Conservation (phyloP, 2,797 vertebrate species). For the Gorsachius magnificus region DNA sequence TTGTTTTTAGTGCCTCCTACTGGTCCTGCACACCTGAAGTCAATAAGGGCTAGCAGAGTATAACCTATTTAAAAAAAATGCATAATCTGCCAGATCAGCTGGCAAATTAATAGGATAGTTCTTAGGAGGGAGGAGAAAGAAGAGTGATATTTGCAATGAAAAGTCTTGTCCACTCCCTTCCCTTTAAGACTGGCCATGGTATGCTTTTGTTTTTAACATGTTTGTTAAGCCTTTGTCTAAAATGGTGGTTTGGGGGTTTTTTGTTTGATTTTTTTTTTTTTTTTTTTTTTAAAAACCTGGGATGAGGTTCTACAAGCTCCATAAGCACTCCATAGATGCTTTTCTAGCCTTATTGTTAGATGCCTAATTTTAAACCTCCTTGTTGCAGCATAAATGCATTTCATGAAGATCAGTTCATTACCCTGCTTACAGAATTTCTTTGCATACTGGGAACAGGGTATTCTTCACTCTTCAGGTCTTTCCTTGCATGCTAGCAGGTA, state of each 20-base stretch:
- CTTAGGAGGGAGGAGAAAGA: background rate
- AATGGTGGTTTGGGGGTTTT: background rate
- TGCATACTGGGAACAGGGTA: background rate
- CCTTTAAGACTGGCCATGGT: background rate
- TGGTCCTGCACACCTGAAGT: background rate
- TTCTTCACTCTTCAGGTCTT: background rate
- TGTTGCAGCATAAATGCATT: background rate
- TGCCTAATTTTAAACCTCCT: background rate
- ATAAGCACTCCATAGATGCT: background rate
- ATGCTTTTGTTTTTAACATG: background rate
- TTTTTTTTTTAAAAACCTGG: background rate
- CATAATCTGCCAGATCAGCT: background rate
- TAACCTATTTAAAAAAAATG: background rate
- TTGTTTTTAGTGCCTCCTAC: background rate
- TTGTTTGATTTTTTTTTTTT: too few relatives aligned
- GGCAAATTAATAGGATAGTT: background rate
- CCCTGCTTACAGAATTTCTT: background rate
- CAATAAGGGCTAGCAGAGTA: background rate
- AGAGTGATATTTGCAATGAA: background rate
- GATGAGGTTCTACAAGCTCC: background rate
- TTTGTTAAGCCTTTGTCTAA: background rate
- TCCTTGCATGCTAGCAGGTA: background rate
- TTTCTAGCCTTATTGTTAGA: background rate
- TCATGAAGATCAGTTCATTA: background rate
- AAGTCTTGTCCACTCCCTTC: background rate